Percentiles rank a stretch among this genome's conserved stretches.
These are phyloP conservation scores for Excalfactoria chinensis DNA, from an alignment of 2,113 vertebrate genomes.

Conservation along the genomic window DNA sequence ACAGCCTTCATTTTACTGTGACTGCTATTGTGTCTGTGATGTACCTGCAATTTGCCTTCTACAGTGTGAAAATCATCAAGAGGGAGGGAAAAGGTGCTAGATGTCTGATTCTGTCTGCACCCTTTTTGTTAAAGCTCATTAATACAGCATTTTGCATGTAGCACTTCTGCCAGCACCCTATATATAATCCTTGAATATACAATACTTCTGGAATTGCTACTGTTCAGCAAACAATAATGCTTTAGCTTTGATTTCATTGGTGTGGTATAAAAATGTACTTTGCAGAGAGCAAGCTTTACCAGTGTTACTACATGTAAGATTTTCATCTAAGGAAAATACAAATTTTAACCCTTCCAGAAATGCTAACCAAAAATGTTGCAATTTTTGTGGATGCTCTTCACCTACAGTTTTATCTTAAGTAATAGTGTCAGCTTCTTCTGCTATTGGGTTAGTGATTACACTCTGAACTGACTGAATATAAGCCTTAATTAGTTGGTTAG, in stretches of 20 bases:
- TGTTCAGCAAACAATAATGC: not conserved
- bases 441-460: not conserved
- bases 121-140: slow-evolving; percentile 41
- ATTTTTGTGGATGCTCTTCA: not conserved
- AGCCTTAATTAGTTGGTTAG: not conserved
- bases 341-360: not conserved
- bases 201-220: slow-evolving; percentile 1
- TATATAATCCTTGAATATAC: not conserved
- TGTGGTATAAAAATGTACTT: not conserved
- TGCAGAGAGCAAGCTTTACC: not conserved
- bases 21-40: not conserved
- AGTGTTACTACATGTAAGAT: not conserved
- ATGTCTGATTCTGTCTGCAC: slow-evolving; percentile 18
- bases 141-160: slow-evolving; percentile 11
- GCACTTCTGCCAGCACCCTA: not conserved
- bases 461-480: not conserved
- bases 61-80: slow-evolving; percentile 11
- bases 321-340: not conserved
- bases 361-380: not conserved
- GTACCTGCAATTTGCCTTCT: slow-evolving; percentile 40
- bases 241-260: not conserved
- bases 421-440: not conserved
- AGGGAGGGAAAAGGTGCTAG: slow-evolving; percentile 21
- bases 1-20: slow-evolving; percentile 14
- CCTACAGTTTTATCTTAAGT: not conserved